Percentiles rank a stretch among this genome's conserved stretches.
Conservation (phyloP, 2,888 invertebrate genomes). For the Acrobasis suavella region DNA sequence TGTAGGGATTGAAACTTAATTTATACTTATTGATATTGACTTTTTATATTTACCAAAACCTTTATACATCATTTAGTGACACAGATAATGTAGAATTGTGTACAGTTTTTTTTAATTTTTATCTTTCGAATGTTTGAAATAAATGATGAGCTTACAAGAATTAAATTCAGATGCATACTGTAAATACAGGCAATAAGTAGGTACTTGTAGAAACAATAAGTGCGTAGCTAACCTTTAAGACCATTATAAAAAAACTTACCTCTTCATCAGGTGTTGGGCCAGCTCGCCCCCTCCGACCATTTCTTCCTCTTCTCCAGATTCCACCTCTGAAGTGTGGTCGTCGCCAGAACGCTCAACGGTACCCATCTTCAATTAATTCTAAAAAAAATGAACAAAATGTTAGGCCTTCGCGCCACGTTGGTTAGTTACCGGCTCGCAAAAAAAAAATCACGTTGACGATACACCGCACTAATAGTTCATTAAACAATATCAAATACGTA, state of each 20-base stretch:
- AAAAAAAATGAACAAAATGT: slow-evolving; percentile 44
- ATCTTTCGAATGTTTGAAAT: too few species aligned
- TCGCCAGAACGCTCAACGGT: slow-evolving; percentile 86
- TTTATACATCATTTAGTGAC: too few species aligned
- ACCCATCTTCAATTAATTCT: slow-evolving; percentile 81
- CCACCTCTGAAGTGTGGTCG: slow-evolving; percentile 84
- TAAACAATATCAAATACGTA: neutral
- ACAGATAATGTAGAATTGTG: too few species aligned
- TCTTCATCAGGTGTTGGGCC: slow-evolving; percentile 70
- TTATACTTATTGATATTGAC: too few species aligned
- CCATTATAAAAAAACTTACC: slow-evolving; percentile 47
- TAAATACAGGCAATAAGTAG: neutral
- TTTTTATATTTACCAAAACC: too few species aligned
- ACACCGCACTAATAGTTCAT: slow-evolving; percentile 24
- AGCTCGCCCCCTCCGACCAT: slow-evolving; percentile 78
- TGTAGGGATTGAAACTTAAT: too few species aligned
- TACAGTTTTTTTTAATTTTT: too few species aligned
- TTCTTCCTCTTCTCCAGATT: slow-evolving; percentile 86
- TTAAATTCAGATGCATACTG: too few species aligned
- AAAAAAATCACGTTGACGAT: slow-evolving; percentile 33
- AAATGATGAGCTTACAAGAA: too few species aligned
- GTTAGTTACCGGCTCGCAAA: slow-evolving; percentile 51
- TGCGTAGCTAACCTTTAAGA: slow-evolving; percentile 35
- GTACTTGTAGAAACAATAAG: neutral
- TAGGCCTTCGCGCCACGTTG: slow-evolving; percentile 70